These are phyloP conservation scores for Podabrus alpinus DNA, from an alignment of 2,888 invertebrate genomes.

Conservation along the genomic window DNA sequence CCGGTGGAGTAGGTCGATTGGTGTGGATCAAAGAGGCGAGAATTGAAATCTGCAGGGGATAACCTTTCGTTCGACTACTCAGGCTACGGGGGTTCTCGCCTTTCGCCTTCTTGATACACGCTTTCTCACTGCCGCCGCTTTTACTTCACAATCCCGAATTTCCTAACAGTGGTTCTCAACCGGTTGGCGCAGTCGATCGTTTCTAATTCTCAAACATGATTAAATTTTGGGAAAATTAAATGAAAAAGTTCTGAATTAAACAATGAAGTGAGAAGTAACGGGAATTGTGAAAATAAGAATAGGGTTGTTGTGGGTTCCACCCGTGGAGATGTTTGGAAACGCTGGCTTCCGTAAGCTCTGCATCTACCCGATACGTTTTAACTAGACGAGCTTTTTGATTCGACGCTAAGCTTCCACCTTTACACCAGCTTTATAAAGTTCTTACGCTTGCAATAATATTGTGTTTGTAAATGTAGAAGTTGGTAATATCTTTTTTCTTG, in stretches of 20 bases:
- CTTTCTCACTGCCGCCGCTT: constrained; percentile 21
- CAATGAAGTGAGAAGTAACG: background rate
- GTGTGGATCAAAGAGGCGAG: constrained; percentile 50
- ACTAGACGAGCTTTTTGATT: constrained; percentile 28
- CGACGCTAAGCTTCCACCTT: constrained; percentile 45
- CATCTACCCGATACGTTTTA: constrained; percentile 27
- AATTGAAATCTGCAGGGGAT: constrained; percentile 53
- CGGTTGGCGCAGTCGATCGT: background rate
- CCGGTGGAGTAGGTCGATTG: constrained; percentile 45
- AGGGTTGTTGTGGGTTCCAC: background rate
- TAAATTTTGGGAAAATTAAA: background rate
- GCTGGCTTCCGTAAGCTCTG: constrained; percentile 24
- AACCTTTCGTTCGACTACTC: constrained; percentile 34
- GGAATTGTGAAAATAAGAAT: background rate
- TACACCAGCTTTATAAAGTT: constrained; percentile 45
- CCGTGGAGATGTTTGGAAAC: background rate
- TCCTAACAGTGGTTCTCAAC: constrained; percentile 17
- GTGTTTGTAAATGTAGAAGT: constrained; percentile 45
- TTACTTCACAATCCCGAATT: constrained; percentile 21
- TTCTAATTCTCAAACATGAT: background rate
- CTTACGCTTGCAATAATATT: constrained; percentile 44
- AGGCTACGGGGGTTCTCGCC: constrained; percentile 23
- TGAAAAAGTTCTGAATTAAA: background rate
- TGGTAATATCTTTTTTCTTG: constrained; percentile 22
- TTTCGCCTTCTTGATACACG: constrained; percentile 28